A percentile compares a stretch with the other conserved stretches of the same genome.
These are phyloP conservation scores for Callionymus lyra DNA, from an alignment of 2,113 vertebrate genomes.

Conservation along the genomic window DNA sequence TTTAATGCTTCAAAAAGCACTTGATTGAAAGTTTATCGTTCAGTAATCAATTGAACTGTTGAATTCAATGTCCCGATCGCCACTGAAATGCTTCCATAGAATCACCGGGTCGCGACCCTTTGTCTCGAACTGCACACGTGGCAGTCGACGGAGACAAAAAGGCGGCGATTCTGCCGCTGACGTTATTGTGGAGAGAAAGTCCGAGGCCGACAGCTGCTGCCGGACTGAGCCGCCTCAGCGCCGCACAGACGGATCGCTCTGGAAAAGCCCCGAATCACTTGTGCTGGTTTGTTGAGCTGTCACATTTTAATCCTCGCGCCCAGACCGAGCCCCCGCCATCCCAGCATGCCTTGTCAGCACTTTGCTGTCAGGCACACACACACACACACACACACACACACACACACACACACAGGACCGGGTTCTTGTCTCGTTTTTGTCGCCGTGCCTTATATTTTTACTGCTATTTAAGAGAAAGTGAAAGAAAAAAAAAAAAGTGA, in stretches of 20 bases:
- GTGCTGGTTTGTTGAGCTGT: slow-evolving; percentile 92
- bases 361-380: slow-evolving; percentile 57
- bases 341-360: slow-evolving; percentile 78
- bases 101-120: no score
- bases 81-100: no score
- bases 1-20: no score
- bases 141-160: slow-evolving; percentile 46
- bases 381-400: slow-evolving; percentile 39
- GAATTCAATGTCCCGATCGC: no score
- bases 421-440: slow-evolving; percentile 49
- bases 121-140: slow-evolving; percentile 50
- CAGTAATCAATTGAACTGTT: no score
- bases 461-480: slow-evolving; percentile 87
- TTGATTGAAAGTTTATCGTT: no score
- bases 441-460: slow-evolving; percentile 97
- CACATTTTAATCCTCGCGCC: slow-evolving; percentile 89
- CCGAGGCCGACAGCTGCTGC: slow-evolving; percentile 43
- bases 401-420: slow-evolving; percentile 34
- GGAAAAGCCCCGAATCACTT: slow-evolving; percentile 89
- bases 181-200: slow-evolving; percentile 40
- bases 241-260: slow-evolving; percentile 83
- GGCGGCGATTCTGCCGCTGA: slow-evolving; percentile 71
- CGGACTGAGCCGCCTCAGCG: slow-evolving; percentile 69
- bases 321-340: slow-evolving; percentile 50
- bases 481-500: slow-evolving; percentile 49